phyloP scores from a whole-genome alignment of 2,797 vertebrate genomes.

The Brachymystax lenok region DNA sequence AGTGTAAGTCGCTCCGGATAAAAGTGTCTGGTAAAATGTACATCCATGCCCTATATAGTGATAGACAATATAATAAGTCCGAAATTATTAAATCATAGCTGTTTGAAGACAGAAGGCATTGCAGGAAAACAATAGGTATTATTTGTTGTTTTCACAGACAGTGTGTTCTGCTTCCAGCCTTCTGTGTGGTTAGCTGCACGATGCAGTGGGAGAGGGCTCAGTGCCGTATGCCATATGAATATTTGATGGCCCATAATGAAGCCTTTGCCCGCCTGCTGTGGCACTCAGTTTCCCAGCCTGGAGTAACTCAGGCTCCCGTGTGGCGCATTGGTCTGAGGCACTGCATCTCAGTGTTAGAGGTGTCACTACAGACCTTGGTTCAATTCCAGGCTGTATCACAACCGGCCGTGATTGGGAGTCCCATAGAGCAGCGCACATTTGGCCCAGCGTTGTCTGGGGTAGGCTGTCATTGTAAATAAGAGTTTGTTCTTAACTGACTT shows the following conservation, averaged over 20 bases:
- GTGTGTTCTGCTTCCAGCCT: background rate
- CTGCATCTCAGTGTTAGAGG: too few species aligned
- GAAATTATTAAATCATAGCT: slow-evolving; percentile 7
- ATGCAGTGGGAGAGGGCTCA: slow-evolving; percentile 33
- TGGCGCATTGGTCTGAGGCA: too few species aligned
- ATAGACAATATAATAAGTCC: slow-evolving; percentile 17
- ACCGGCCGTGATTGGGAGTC: too few species aligned
- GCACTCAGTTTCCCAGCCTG: slow-evolving; percentile 41
- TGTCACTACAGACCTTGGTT: too few species aligned
- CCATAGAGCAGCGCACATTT: too few species aligned
- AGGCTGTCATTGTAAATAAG: too few species aligned
- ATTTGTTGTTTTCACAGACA: background rate
- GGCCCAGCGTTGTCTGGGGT: too few species aligned
- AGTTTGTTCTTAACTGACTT: too few species aligned
- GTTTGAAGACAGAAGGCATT: slow-evolving; percentile 18
- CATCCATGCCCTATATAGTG: too few species aligned
- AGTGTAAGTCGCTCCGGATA: too few species aligned
- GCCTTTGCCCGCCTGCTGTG: slow-evolving; percentile 37
- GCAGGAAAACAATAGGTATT: slow-evolving; percentile 29
- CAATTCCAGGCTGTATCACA: too few species aligned
- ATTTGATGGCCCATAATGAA: slow-evolving; percentile 75
- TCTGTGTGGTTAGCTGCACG: slow-evolving; percentile 16
- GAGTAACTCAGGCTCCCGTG: background rate
- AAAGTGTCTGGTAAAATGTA: too few species aligned
- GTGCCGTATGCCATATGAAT: slow-evolving; percentile 70